Evolutionary conservation across 2,888 invertebrate genomes (phyloP).

Genomic region (Drosophila macrospina): DNA sequence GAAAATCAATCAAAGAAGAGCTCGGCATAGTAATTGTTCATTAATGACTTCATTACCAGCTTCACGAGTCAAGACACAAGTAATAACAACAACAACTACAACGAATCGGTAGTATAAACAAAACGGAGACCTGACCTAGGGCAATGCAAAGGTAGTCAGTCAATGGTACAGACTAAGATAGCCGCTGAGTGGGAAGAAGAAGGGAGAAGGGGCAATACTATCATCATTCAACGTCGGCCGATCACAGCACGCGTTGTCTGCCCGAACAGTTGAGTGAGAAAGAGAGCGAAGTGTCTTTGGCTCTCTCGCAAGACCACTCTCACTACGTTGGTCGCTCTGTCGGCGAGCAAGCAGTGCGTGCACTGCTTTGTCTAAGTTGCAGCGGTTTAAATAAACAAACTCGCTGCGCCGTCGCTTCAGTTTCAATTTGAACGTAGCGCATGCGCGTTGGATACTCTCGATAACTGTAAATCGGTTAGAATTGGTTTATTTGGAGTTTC

Average conservation of each 20-base stretch:
- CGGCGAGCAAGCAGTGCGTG: conserved; percentile 53
- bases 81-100: conserved; percentile 22
- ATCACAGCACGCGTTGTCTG: conserved; percentile 54
- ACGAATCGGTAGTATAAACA: conserved; percentile 54
- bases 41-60: conserved; percentile 75
- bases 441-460: conserved; percentile 54
- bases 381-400: conserved; percentile 69
- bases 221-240: conserved; percentile 31
- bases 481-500: conserved; percentile 4
- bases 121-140: conserved; percentile 74
- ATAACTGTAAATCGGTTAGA: conserved; percentile 17
- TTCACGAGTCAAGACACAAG: conserved; percentile 20
- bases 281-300: neutral
- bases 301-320: conserved; percentile 24
- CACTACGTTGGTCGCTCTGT: neutral
- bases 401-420: conserved; percentile 57
- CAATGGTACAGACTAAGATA: conserved; percentile 12
- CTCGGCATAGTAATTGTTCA: conserved; percentile 56
- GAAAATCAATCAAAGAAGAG: conserved; percentile 64
- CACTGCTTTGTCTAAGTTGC: conserved; percentile 44
- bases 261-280: conserved; percentile 22
- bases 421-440: conserved; percentile 76
- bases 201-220: conserved; percentile 6
- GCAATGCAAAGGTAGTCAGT: conserved; percentile 62
- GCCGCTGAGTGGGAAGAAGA: neutral